A percentile compares a stretch with the other conserved stretches of the same genome.
Evolutionary conservation across 1,140 invertebrate species (phyloP).

Genomic region (Pectinophora gossypiella): DNA sequence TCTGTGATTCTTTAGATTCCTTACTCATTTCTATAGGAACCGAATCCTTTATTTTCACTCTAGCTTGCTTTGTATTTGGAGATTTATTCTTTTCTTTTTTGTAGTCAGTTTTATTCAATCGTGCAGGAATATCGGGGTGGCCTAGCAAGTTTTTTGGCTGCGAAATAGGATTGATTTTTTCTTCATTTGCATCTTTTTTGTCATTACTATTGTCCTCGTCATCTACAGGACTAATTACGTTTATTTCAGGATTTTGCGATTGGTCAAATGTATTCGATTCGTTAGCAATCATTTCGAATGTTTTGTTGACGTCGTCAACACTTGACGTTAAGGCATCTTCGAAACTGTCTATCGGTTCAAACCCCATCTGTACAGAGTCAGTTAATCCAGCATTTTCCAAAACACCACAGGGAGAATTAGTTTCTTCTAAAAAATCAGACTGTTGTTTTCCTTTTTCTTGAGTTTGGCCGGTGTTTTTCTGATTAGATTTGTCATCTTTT

Average conservation of each 20-base stretch:
- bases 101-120: constrained; percentile 73
- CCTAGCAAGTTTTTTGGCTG: constrained; percentile 76
- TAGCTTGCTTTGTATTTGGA: constrained; percentile 50
- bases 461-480: constrained; percentile 23
- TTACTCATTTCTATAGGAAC: constrained; percentile 46
- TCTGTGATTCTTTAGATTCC: constrained; percentile 44
- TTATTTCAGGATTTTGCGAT: constrained; percentile 46
- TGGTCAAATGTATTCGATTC: constrained; percentile 22
- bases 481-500: constrained; percentile 35
- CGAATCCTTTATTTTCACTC: constrained; percentile 64
- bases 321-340: constrained; percentile 64
- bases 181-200: constrained; percentile 17
- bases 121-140: constrained; percentile 70
- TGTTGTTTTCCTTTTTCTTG: constrained; percentile 51
- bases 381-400: no score
- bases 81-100: constrained; percentile 74
- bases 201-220: constrained; percentile 28
- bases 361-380: constrained; percentile 8
- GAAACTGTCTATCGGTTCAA: constrained; percentile 61
- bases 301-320: constrained; percentile 57
- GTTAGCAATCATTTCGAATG: constrained; percentile 61
- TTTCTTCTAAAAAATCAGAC: constrained; percentile 9
- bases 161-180: constrained; percentile 45
- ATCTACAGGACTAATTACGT: constrained; percentile 48
- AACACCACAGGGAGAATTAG: no score